Percentiles rank a stretch among this genome's conserved stretches.
Conservation (phyloP, 2,888 invertebrate genomes). For the Muschampia plurimacula region DNA sequence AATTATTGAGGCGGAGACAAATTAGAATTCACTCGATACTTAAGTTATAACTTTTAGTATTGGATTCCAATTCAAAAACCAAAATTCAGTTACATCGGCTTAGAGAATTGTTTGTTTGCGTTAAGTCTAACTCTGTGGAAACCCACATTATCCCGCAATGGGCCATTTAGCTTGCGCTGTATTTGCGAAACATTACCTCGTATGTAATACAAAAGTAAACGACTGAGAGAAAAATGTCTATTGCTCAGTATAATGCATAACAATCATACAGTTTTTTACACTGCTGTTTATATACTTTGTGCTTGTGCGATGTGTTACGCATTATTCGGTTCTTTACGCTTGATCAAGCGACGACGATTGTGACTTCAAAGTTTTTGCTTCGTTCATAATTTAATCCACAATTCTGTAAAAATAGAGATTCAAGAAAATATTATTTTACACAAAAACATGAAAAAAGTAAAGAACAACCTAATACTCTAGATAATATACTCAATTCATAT, state of each 20-base stretch:
- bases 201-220: constrained; percentile 67
- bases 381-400: no score
- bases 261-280: neutral
- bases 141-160: constrained; percentile 73
- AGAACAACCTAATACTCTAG: no score
- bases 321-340: no score
- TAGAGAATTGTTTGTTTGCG: constrained; percentile 70
- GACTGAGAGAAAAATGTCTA: constrained; percentile 26
- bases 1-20: no score
- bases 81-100: neutral
- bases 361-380: no score
- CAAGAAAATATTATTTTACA: no score
- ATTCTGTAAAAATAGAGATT: no score
- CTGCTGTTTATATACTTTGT: neutral
- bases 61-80: neutral
- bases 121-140: constrained; percentile 74
- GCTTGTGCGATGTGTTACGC: neutral
- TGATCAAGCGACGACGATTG: no score
- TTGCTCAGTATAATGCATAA: neutral
- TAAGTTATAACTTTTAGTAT: neutral
- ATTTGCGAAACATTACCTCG: constrained; percentile 76
- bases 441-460: no score
- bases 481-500: no score
- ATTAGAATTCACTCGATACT: no score
- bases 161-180: constrained; percentile 73